Evolutionary conservation across 2,113 vertebrate genomes (phyloP).

Genomic region (Electrona antarctica): DNA sequence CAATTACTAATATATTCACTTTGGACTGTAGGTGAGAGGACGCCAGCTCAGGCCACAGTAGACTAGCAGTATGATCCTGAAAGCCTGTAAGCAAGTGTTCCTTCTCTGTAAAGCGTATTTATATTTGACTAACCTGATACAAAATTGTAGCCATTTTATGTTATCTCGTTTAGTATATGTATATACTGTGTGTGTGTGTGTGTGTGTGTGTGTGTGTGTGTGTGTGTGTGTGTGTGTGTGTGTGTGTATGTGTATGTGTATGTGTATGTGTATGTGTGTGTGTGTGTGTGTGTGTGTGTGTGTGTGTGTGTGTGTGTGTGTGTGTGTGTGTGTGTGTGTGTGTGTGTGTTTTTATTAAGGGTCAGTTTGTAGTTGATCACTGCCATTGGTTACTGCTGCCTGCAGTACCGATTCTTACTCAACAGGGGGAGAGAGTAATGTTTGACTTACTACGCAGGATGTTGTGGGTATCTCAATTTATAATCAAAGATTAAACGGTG

Average conservation of each 20-base stretch:
- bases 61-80: slow-evolving; percentile 21
- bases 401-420: slow-evolving; percentile 53
- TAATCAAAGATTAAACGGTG: slow-evolving; percentile 7
- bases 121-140: slow-evolving; percentile 68
- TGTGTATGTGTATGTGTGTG: no score
- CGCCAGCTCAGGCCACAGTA: neutral
- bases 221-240: slow-evolving; percentile 23
- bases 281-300: slow-evolving; percentile 14
- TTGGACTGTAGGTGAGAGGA: neutral
- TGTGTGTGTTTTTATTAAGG: slow-evolving; percentile 38
- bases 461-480: slow-evolving; percentile 37
- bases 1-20: slow-evolving; percentile 8
- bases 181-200: slow-evolving; percentile 1
- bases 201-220: no score
- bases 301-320: slow-evolving; percentile 24
- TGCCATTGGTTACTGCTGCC: slow-evolving; percentile 68
- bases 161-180: slow-evolving; percentile 35
- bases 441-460: slow-evolving; percentile 42
- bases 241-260: neutral
- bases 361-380: slow-evolving; percentile 67
- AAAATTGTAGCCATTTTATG: slow-evolving; percentile 53
- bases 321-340: neutral
- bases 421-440: slow-evolving; percentile 58
- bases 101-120: slow-evolving; percentile 47
- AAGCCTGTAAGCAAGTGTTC: slow-evolving; percentile 56